A percentile compares a stretch with the other conserved stretches of the same genome.
phyloP scores from a whole-genome alignment of 1,140 invertebrate genomes.

The Bombus difficillimus region DNA sequence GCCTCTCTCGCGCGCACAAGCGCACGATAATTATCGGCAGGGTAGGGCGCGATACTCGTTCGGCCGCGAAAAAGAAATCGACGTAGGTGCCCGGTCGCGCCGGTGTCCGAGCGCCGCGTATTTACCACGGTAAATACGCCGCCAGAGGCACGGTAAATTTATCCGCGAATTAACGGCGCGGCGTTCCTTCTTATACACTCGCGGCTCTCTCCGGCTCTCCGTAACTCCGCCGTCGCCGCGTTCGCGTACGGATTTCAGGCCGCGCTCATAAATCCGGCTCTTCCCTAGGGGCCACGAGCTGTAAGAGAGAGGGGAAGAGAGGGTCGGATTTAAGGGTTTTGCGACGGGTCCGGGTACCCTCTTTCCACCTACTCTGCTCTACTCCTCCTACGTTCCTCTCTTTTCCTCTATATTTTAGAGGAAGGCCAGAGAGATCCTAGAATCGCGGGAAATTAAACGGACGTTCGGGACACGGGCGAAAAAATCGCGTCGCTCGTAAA shows the following conservation, averaged over 20 bases:
- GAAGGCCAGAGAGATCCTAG: slow-evolving; percentile 13
- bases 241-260: slow-evolving; percentile 64
- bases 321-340: slow-evolving; percentile 60
- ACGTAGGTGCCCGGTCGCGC: slow-evolving; percentile 48
- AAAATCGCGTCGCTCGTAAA: slow-evolving; percentile 56
- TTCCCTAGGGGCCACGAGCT: slow-evolving; percentile 41
- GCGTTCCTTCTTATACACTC: slow-evolving; percentile 39
- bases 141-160: slow-evolving; percentile 56
- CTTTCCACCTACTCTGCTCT: not conserved
- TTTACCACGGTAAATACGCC: slow-evolving; percentile 45
- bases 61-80: slow-evolving; percentile 55
- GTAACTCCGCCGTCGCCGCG: slow-evolving; percentile 50
- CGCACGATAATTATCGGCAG: slow-evolving; percentile 52
- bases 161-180: slow-evolving; percentile 60
- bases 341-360: slow-evolving; percentile 13
- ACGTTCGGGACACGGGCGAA: slow-evolving; percentile 31
- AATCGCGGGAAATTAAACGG: slow-evolving; percentile 52
- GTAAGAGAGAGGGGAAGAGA: not conserved
- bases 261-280: slow-evolving; percentile 59
- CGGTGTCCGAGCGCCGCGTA: slow-evolving; percentile 42
- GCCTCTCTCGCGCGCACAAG: not conserved
- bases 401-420: slow-evolving; percentile 26
- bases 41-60: slow-evolving; percentile 39
- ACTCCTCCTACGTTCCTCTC: not conserved
- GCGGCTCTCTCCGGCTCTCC: not conserved